Conservation (phyloP, 2,113 vertebrate genomes). For the Brachyhypopomus gauderio region DNA sequence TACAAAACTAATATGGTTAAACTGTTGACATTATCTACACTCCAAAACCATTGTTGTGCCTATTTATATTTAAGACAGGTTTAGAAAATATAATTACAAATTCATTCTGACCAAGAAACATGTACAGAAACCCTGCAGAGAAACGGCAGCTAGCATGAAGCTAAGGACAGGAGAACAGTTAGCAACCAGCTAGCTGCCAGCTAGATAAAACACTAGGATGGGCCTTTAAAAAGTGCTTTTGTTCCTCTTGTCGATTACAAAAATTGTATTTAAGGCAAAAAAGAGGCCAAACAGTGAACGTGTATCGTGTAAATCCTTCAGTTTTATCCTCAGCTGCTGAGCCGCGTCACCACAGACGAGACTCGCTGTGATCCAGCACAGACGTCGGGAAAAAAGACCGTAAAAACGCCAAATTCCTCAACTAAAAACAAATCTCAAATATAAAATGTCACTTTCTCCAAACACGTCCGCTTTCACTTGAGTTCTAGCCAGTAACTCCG, state of each 20-base stretch:
- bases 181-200: too few relatives aligned
- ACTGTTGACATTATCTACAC: not conserved
- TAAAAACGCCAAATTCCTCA: too few relatives aligned
- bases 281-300: not conserved
- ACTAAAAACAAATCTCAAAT: too few relatives aligned
- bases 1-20: not conserved
- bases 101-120: not conserved
- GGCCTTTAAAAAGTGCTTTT: conserved; percentile 11
- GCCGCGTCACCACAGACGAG: conserved; percentile 69
- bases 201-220: not conserved
- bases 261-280: not conserved
- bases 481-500: not conserved
- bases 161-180: too few relatives aligned
- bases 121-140: not conserved
- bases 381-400: not conserved
- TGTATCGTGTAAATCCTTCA: not conserved
- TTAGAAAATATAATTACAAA: not conserved
- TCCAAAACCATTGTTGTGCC: not conserved
- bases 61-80: conserved; percentile 40
- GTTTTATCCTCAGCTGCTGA: conserved; percentile 62
- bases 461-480: not conserved
- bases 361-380: not conserved
- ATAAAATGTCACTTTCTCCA: not conserved
- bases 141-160: conserved; percentile 53
- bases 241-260: not conserved